Conservation (phyloP, 2,797 vertebrate genomes). For the Toxotes lorentzi region DNA sequence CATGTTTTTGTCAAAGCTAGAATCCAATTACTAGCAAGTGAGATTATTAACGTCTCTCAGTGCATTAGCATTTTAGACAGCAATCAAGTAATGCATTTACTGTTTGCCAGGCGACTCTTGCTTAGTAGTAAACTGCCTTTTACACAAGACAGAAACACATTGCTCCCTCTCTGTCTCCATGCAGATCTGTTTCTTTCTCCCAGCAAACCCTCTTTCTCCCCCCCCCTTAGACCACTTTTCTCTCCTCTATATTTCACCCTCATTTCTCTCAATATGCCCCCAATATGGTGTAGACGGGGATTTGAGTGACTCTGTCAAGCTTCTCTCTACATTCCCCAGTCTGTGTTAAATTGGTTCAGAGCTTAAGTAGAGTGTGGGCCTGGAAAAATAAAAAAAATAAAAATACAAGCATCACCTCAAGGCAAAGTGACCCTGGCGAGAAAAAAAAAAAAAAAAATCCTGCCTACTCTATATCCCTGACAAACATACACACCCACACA, state of each 20-base stretch:
- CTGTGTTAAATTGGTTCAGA: conserved; percentile 78
- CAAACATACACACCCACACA: conserved; percentile 22
- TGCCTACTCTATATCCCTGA: conserved; percentile 33
- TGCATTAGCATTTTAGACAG: conserved; percentile 38
- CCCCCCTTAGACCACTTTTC: conserved; percentile 42
- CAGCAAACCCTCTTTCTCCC: no score
- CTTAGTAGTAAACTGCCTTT: conserved; percentile 13
- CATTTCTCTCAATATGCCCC: conserved; percentile 61
- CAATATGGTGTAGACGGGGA: conserved; percentile 68
- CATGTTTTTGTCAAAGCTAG: conserved; percentile 41
- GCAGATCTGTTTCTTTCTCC: conserved; percentile 39
- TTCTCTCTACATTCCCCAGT: conserved; percentile 59
- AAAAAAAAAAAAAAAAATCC: conserved; percentile 16
- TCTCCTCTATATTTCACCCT: conserved; percentile 59
- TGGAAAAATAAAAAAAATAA: conserved; percentile 50
- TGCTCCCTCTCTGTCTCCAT: conserved; percentile 19
- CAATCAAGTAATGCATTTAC: conserved; percentile 46
- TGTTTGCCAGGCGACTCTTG: conserved; percentile 17
- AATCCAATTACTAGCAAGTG: conserved; percentile 40
- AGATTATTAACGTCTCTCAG: conserved; percentile 39
- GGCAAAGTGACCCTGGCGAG: conserved; percentile 76
- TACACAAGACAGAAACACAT: conserved; percentile 11
- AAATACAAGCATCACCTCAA: conserved; percentile 70
- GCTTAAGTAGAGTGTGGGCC: conserved; percentile 73
- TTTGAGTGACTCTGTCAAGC: conserved; percentile 78